Percentiles rank a stretch among this genome's conserved stretches.
Evolutionary conservation across 1,140 invertebrate species (phyloP).

Genomic region (Eciton burchellii): DNA sequence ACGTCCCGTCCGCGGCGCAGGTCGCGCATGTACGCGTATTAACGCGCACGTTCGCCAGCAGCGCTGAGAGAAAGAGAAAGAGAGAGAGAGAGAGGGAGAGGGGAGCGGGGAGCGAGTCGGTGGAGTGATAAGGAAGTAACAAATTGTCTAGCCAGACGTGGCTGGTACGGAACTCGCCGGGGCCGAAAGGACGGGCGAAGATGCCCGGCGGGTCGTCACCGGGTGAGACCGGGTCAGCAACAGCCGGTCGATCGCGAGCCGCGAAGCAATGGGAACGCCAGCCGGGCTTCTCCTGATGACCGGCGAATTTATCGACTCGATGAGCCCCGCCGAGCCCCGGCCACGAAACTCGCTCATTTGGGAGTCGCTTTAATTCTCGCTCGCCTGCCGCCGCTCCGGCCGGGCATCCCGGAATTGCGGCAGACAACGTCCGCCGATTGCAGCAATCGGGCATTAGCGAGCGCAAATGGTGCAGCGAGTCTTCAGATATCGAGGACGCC

Average conservation of each 20-base stretch:
- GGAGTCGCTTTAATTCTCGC: constrained; percentile 29
- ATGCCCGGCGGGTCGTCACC: constrained; percentile 29
- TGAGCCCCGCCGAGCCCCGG: neutral
- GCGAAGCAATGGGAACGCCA: constrained; percentile 33
- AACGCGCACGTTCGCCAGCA: too few species aligned
- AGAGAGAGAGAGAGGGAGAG: constrained; percentile 50
- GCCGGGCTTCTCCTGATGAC: constrained; percentile 1
- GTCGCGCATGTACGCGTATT: neutral
- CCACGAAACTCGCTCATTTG: neutral
- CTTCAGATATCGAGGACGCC: too few species aligned
- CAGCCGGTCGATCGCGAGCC: constrained; percentile 50
- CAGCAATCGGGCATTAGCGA: neutral
- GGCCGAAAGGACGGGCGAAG: constrained; percentile 24
- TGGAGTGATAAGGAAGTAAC: constrained; percentile 82
- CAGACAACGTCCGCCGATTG: neutral
- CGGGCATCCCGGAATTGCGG: neutral
- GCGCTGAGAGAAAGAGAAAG: constrained; percentile 41
- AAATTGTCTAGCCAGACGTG: constrained; percentile 82
- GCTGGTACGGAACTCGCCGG: constrained; percentile 50
- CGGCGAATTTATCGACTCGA: constrained; percentile 42
- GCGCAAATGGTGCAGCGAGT: too few species aligned
- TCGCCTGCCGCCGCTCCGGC: neutral
- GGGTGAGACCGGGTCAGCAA: constrained; percentile 43
- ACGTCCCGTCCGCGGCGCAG: neutral
- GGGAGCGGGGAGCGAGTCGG: constrained; percentile 65